Conservation (phyloP, 2,888 invertebrate species). For the Chloromyia formosa region DNA sequence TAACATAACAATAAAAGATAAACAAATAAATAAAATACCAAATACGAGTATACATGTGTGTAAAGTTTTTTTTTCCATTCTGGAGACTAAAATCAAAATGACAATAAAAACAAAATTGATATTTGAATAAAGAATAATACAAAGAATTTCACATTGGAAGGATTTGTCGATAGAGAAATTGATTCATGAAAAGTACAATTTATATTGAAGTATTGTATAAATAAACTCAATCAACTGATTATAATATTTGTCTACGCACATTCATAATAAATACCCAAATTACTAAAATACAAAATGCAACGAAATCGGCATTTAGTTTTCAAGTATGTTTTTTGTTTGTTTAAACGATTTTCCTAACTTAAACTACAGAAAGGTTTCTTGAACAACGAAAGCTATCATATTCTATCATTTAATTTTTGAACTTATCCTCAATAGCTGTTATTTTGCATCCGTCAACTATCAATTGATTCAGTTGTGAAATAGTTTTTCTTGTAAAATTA, state of each 20-base stretch:
- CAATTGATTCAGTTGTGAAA: too few relatives aligned
- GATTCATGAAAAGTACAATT: constrained; percentile 34
- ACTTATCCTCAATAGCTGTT: neutral
- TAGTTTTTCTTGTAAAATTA: too few relatives aligned
- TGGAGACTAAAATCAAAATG: constrained; percentile 29
- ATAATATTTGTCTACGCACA: neutral
- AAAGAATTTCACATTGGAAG: neutral
- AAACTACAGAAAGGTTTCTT: constrained; percentile 51
- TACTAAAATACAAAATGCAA: neutral
- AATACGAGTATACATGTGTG: neutral
- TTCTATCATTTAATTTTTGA: constrained; percentile 31
- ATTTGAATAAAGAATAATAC: neutral
- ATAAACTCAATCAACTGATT: neutral
- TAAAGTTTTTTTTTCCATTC: constrained; percentile 6
- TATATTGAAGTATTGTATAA: neutral
- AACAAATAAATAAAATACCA: neutral
- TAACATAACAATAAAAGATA: too few relatives aligned
- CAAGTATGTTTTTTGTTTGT: neutral
- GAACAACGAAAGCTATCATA: constrained; percentile 52
- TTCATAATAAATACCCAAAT: neutral
- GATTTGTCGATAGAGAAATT: neutral
- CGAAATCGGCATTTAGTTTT: neutral
- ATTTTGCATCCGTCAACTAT: neutral
- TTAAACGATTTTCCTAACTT: neutral
- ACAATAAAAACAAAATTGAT: constrained; percentile 27